Evolutionary conservation across 2,113 vertebrate species (phyloP).

Genomic region (Patagioenas fasciata): DNA sequence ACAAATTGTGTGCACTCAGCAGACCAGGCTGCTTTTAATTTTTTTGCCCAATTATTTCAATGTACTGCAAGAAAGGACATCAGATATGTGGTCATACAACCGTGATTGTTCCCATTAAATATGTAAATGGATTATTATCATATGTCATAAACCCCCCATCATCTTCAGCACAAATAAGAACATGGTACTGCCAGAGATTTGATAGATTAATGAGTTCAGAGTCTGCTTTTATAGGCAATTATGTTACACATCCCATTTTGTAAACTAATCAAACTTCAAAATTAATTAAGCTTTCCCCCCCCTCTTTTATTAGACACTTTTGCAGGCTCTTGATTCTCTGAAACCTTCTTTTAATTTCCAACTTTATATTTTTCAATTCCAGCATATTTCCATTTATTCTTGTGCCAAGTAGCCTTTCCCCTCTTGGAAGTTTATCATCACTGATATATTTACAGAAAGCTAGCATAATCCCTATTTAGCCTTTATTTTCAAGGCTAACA

Average conservation of each 20-base stretch:
- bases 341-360: constrained; percentile 8
- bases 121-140: constrained; percentile 50
- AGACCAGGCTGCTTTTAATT: not conserved
- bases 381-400: not conserved
- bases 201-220: constrained; percentile 31
- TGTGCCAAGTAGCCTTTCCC: not conserved
- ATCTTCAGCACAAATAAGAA: not conserved
- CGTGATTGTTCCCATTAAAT: not conserved
- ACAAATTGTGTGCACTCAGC: constrained; percentile 32
- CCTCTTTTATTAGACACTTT: not conserved
- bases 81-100: not conserved
- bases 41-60: constrained; percentile 47
- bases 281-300: constrained; percentile 36
- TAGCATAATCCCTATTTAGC: not conserved
- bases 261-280: constrained; percentile 38
- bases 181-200: not conserved
- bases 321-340: not conserved
- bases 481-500: constrained; percentile 15
- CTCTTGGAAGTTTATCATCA: constrained; percentile 2
- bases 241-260: not conserved
- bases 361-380: not conserved
- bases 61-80: constrained; percentile 27
- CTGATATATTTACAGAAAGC: not conserved
- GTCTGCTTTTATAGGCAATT: constrained; percentile 32
- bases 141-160: constrained; percentile 25